These are phyloP conservation scores for Pemphredon lugubris DNA, from an alignment of 2,888 invertebrate species.

Conservation along the genomic window DNA sequence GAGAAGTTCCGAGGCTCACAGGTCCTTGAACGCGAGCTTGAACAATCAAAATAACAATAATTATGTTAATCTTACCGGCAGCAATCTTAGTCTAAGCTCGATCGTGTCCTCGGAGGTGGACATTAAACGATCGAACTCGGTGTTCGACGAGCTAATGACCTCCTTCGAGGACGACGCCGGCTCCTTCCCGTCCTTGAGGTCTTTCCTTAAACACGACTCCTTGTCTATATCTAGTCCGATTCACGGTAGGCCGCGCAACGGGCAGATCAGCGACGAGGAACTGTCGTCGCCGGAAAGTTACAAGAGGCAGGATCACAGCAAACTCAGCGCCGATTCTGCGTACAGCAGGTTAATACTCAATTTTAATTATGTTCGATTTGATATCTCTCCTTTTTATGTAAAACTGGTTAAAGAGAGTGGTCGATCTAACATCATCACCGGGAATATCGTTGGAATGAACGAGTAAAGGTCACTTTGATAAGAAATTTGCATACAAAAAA, in stretches of 20 bases:
- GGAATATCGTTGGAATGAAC: too few species aligned
- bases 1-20: slow-evolving; percentile 32
- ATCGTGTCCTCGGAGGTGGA: slow-evolving; percentile 74
- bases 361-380: background rate
- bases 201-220: slow-evolving; percentile 76
- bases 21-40: slow-evolving; percentile 36
- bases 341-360: slow-evolving; percentile 87
- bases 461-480: too few species aligned
- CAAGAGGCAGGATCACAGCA: slow-evolving; percentile 73
- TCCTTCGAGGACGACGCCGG: slow-evolving; percentile 86
- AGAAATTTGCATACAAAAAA: too few species aligned
- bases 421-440: too few species aligned
- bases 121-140: slow-evolving; percentile 74
- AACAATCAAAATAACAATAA: slow-evolving; percentile 58
- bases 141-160: slow-evolving; percentile 86
- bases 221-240: slow-evolving; percentile 76
- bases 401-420: background rate
- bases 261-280: slow-evolving; percentile 74
- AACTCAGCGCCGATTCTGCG: slow-evolving; percentile 87
- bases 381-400: background rate
- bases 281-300: slow-evolving; percentile 76
- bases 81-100: slow-evolving; percentile 74
- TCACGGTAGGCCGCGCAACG: slow-evolving; percentile 55
- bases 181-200: slow-evolving; percentile 81
- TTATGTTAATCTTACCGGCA: slow-evolving; percentile 62